phyloP scores from a whole-genome alignment of 2,113 vertebrate species.

The Symphodus melops region DNA sequence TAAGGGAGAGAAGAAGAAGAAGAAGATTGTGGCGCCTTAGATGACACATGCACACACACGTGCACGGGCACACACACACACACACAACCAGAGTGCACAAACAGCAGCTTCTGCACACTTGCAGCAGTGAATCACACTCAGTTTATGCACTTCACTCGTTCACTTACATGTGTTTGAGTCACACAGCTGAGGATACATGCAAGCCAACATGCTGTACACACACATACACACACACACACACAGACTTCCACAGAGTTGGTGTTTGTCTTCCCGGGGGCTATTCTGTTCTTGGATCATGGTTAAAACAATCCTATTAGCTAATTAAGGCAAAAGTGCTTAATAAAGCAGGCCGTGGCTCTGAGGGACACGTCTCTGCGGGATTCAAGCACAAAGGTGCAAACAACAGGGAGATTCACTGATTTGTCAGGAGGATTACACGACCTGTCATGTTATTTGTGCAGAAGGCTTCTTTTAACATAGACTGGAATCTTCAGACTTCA shows the following conservation, averaged over 20 bases:
- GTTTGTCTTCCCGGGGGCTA: slow-evolving; percentile 71
- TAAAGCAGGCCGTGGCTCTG: slow-evolving; percentile 62
- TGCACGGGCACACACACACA: neutral
- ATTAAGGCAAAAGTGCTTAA: slow-evolving; percentile 76
- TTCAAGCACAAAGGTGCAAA: slow-evolving; percentile 63
- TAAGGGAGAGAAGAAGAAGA: slow-evolving; percentile 55
- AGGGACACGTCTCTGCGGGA: slow-evolving; percentile 58
- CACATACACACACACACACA: slow-evolving; percentile 10
- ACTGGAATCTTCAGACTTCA: slow-evolving; percentile 43
- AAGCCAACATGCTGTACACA: neutral
- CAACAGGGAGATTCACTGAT: slow-evolving; percentile 60
- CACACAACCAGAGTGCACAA: slow-evolving; percentile 7
- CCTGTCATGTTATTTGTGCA: slow-evolving; percentile 51
- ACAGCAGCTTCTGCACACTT: slow-evolving; percentile 21
- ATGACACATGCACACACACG: slow-evolving; percentile 31
- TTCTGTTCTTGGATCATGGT: slow-evolving; percentile 76
- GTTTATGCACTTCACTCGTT: slow-evolving; percentile 23
- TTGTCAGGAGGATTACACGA: slow-evolving; percentile 66
- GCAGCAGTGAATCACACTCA: slow-evolving; percentile 28
- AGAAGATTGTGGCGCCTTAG: slow-evolving; percentile 18
- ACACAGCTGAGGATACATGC: slow-evolving; percentile 16
- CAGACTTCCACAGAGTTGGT: slow-evolving; percentile 35
- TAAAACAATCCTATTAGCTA: slow-evolving; percentile 82
- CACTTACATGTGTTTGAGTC: neutral
- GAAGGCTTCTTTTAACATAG: slow-evolving; percentile 24